phyloP scores from a whole-genome alignment of 2,888 invertebrate species.

The Dusona sp. region DNA sequence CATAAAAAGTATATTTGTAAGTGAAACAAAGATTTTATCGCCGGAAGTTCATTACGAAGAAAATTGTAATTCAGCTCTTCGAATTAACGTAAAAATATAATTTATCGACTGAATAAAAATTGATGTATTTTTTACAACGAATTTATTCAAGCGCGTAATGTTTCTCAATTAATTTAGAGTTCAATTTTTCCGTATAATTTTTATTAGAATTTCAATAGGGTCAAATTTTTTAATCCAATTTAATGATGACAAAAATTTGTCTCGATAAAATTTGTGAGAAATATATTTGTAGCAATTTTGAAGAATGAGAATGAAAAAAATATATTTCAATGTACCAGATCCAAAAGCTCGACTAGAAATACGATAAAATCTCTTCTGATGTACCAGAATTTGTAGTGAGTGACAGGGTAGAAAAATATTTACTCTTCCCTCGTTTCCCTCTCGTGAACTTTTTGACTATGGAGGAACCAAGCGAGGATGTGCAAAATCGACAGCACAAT shows the following conservation, averaged over 20 bases:
- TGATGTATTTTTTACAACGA: too few species aligned
- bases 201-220: too few species aligned
- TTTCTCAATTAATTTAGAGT: too few species aligned
- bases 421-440: constrained; percentile 49
- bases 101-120: too few species aligned
- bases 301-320: not conserved
- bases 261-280: not conserved
- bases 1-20: not conserved
- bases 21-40: constrained; percentile 15
- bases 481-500: constrained; percentile 22
- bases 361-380: constrained; percentile 42
- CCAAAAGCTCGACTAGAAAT: constrained; percentile 49
- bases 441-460: constrained; percentile 41
- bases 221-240: too few species aligned
- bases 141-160: too few species aligned
- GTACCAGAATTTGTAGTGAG: constrained; percentile 53
- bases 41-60: not conserved
- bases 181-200: too few species aligned
- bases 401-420: constrained; percentile 64
- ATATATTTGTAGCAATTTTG: not conserved
- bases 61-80: not conserved
- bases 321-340: not conserved
- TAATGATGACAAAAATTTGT: not conserved
- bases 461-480: constrained; percentile 13
- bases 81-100: too few species aligned